Percentiles rank a stretch among this genome's conserved stretches.
Conservation (phyloP, 2,888 invertebrate species). For the Prosapia bicincta region DNA sequence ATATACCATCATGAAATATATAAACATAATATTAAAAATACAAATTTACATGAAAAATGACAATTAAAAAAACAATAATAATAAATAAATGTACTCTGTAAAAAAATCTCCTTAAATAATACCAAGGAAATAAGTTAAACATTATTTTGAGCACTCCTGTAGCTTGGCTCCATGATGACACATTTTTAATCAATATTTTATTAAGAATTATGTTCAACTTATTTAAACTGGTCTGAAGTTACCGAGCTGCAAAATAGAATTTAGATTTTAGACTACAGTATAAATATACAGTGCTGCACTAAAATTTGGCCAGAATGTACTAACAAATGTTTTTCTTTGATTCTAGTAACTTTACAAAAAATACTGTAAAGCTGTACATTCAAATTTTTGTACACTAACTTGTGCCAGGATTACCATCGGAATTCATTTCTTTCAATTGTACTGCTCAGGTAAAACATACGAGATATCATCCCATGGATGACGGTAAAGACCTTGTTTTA, state of each 20-base stretch:
- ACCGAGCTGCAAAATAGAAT: background rate
- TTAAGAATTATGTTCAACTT: background rate
- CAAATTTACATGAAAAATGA: background rate
- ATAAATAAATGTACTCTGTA: background rate
- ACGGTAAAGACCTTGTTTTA: constrained; percentile 98
- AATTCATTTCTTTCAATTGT: constrained; percentile 45
- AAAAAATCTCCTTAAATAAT: background rate
- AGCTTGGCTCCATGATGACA: too few species aligned
- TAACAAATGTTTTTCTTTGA: background rate
- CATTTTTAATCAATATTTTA: too few species aligned
- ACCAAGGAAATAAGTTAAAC: background rate
- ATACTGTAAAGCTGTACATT: background rate
- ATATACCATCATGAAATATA: background rate
- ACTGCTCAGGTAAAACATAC: constrained; percentile 75
- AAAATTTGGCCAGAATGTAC: background rate
- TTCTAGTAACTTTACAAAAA: too few species aligned
- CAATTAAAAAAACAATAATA: background rate
- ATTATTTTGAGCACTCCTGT: background rate
- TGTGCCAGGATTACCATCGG: background rate
- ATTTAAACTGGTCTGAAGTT: background rate
- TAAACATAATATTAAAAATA: background rate
- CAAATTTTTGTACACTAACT: background rate
- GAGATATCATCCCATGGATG: constrained; percentile 99
- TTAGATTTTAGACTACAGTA: background rate
- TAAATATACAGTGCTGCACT: background rate